Conservation (phyloP, 1,140 invertebrate genomes). For the Drosophila kohkoa region DNA sequence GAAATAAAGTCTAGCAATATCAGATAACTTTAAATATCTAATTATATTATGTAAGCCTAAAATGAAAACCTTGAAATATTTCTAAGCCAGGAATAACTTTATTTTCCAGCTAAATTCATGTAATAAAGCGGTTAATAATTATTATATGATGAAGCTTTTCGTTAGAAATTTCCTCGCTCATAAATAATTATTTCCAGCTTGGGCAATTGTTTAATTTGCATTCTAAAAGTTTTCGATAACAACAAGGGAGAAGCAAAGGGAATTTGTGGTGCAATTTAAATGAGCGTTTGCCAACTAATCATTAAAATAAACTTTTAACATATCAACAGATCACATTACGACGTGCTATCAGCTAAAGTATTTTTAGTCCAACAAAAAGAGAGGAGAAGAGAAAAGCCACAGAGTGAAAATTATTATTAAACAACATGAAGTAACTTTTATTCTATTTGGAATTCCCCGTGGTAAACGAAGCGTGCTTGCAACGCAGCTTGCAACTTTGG, state of each 20-base stretch:
- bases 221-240: not conserved
- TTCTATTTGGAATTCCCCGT: conserved; percentile 73
- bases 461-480: conserved; percentile 69
- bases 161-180: not conserved
- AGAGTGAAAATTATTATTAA: conserved; percentile 65
- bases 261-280: not conserved
- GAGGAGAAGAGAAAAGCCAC: conserved; percentile 25
- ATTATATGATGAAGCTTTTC: not conserved
- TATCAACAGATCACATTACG: conserved; percentile 12
- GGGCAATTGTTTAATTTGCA: conserved; percentile 3
- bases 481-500: conserved; percentile 52
- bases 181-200: not conserved
- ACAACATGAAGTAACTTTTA: conserved; percentile 64
- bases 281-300: not conserved
- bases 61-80: not conserved
- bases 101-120: not conserved
- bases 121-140: not conserved
- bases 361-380: not conserved
- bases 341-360: conserved; percentile 31
- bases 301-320: conserved; percentile 1
- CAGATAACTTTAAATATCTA: too few relatives aligned
- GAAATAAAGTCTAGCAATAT: too few relatives aligned
- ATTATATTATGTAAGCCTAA: not conserved
- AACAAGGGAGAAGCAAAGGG: not conserved
- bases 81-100: too few relatives aligned